Base-by-base conservation (phyloP, 2,113 vertebrate species). In the Antechinus stuartii region DNA sequence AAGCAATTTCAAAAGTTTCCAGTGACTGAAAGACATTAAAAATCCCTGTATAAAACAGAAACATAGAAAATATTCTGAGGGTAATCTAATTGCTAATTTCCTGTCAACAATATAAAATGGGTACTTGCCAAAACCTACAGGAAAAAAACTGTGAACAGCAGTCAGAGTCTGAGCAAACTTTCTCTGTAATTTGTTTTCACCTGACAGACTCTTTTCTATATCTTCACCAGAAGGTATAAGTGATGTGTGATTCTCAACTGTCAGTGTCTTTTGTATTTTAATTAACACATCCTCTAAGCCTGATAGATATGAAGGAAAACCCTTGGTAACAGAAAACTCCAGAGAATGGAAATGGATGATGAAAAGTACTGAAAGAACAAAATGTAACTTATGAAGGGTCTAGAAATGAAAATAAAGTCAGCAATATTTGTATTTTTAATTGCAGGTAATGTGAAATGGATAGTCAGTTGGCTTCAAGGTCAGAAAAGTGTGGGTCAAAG, bases 11-110 rank as follows among this genome's bases (percentile, higher is more conserved):
- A 52, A 94, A 96, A 92, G 56, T 61, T 68, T 8, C 46, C 53
- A 92, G 84, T 25, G 94, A 94, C 57, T 84, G 68, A 84, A 16
- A 84, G n/a, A 76, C 35, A 76, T 55, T 91, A 46, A 90, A 94
- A 94, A 47, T 94, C 89, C 19, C 14, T 92, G 92, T 42, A 55
- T 30, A 93, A 91, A 93, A 94, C 35, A 6, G 52, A 91, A 89
- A 47, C 61, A 95, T 89, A 90, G 53, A 92, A 91, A 96, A 52
- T 57, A 47, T 52, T 84, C 6, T 91, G 61, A 94, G 47, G 54
- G 47, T 97, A 47, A 94, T n/a, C 47, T 94, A 57, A 42, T 91
- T 94, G 76, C n/a, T 95, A 90, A 96, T 94, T 94, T 95, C 50
- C 50, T 94, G 30, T 46, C 84, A 93, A 96, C 30, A 54, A 61